These are phyloP conservation scores for Andrena bicolor DNA, from an alignment of 2,888 invertebrate genomes.

Conservation along the genomic window DNA sequence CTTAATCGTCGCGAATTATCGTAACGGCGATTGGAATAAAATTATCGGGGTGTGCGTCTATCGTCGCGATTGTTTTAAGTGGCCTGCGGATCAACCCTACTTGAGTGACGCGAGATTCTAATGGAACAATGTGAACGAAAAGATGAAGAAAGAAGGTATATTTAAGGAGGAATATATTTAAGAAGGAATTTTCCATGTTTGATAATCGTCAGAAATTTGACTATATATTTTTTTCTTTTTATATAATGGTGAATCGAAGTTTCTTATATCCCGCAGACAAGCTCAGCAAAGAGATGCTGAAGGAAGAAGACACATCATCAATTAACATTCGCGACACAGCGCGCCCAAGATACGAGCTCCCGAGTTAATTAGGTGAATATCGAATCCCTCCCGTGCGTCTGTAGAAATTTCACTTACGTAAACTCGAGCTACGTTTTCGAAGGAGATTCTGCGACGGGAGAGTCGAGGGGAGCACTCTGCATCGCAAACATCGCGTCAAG, in stretches of 20 bases:
- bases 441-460: constrained; percentile 17
- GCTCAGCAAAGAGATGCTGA: not conserved
- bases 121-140: no score
- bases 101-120: no score
- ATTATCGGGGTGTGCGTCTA: no score
- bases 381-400: constrained; percentile 23
- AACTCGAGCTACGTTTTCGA: constrained; percentile 11
- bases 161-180: no score
- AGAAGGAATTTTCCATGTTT: not conserved
- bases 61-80: no score
- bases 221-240: not conserved
- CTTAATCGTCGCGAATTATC: constrained; percentile 51
- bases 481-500: constrained; percentile 23
- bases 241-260: not conserved
- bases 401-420: constrained; percentile 46
- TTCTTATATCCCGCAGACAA: not conserved
- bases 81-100: no score
- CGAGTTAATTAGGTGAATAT: constrained; percentile 44
- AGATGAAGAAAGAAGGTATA: no score
- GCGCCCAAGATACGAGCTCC: constrained; percentile 15
- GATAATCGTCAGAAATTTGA: not conserved
- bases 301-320: constrained; percentile 12
- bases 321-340: constrained; percentile 24
- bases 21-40: not conserved
- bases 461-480: not conserved